Percentiles rank a stretch among this genome's conserved stretches.
These are phyloP conservation scores for Nemoura dubitans DNA, from an alignment of 2,888 invertebrate species.

Conservation along the genomic window DNA sequence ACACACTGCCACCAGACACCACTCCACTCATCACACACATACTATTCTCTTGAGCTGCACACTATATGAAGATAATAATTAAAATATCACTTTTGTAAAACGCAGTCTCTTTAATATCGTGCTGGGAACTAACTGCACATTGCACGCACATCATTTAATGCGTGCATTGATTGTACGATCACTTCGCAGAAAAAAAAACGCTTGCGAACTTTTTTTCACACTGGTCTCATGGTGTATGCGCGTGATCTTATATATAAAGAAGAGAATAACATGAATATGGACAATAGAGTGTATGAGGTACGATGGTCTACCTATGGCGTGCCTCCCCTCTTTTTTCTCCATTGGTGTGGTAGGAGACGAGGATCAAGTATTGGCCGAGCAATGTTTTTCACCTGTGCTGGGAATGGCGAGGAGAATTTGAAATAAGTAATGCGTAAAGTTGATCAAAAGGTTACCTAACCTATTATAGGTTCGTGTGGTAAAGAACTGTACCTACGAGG, in stretches of 20 bases:
- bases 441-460: no score
- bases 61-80: constrained; percentile 10
- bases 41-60: background rate
- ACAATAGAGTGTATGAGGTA: background rate
- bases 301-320: background rate
- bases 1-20: background rate
- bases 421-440: no score
- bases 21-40: background rate
- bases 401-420: no score
- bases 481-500: no score
- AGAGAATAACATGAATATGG: background rate
- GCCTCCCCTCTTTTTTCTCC: background rate
- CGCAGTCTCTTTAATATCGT: background rate
- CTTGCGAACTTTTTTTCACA: background rate
- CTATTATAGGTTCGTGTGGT: no score
- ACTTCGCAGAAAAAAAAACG: background rate
- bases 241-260: background rate
- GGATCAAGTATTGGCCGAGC: background rate
- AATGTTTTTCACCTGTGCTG: background rate
- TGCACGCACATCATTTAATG: background rate
- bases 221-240: background rate
- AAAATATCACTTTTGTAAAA: constrained; percentile 13
- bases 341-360: background rate
- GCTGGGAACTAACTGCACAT: background rate
- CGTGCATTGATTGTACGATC: background rate